Evolutionary conservation across 2,113 vertebrate genomes (phyloP).

Genomic region (Caranx ignobilis): DNA sequence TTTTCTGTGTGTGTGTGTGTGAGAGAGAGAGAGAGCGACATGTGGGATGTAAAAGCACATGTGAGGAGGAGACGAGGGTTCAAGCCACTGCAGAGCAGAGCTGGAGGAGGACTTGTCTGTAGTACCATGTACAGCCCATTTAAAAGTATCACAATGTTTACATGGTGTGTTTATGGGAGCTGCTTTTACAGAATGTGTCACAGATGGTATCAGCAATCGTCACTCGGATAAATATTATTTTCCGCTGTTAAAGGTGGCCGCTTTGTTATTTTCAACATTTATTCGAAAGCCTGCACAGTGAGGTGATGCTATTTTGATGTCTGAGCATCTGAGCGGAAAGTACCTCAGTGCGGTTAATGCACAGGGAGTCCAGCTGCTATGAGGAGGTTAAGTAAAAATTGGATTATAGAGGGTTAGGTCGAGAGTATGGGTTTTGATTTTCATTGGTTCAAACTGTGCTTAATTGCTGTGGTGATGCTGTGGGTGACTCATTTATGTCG

Average conservation of each 20-base stretch:
- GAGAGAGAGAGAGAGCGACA: slow-evolving; percentile 8
- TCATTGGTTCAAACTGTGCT: slow-evolving; percentile 70
- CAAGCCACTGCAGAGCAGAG: slow-evolving; percentile 10
- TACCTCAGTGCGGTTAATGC: slow-evolving; percentile 58
- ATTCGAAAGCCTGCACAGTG: slow-evolving; percentile 63
- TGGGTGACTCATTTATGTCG: slow-evolving; percentile 70
- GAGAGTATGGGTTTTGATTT: slow-evolving; percentile 69
- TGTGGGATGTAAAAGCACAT: slow-evolving; percentile 53
- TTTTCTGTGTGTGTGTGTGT: slow-evolving; percentile 10
- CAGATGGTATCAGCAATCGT: slow-evolving; percentile 67
- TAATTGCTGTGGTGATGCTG: slow-evolving; percentile 77
- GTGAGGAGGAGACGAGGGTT: slow-evolving; percentile 29
- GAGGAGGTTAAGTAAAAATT: slow-evolving; percentile 63
- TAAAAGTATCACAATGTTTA: slow-evolving; percentile 76
- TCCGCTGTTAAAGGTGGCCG: slow-evolving; percentile 67
- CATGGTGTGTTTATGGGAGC: slow-evolving; percentile 74
- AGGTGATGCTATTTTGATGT: slow-evolving; percentile 77
- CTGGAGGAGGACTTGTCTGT: slow-evolving; percentile 38
- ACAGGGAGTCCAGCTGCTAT: slow-evolving; percentile 67
- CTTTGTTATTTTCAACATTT: slow-evolving; percentile 77
- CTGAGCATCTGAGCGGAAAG: slow-evolving; percentile 58
- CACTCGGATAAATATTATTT: slow-evolving; percentile 79
- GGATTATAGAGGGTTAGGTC: slow-evolving; percentile 69
- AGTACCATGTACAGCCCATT: slow-evolving; percentile 45
- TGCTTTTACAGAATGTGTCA: slow-evolving; percentile 75